These are phyloP conservation scores for Syrmaticus mikado DNA, from an alignment of 2,113 vertebrate species.

Conservation along the genomic window DNA sequence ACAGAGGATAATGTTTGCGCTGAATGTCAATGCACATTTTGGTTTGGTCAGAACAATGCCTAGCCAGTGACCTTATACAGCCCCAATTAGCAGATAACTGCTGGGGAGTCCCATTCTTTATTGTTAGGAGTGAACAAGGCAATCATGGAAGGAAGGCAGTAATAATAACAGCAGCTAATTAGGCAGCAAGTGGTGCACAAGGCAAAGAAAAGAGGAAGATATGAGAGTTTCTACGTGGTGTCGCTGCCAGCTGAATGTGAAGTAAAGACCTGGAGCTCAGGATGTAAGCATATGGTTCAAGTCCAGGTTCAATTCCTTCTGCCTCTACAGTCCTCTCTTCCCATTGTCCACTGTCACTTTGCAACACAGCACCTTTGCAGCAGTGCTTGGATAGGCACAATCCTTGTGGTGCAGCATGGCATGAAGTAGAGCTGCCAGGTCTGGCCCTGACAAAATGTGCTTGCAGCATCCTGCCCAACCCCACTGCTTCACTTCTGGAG, in stretches of 20 bases:
- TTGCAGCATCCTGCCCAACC: background rate
- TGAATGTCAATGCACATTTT: slow-evolving; percentile 11
- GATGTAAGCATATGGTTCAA: background rate
- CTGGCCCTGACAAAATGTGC: background rate
- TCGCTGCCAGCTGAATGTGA: background rate
- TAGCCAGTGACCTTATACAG: slow-evolving; percentile 46
- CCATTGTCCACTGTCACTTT: background rate
- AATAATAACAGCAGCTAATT: slow-evolving; percentile 59
- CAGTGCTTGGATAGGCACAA: background rate
- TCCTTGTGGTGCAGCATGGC: background rate
- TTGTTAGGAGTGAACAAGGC: slow-evolving; percentile 51
- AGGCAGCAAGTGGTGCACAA: background rate
- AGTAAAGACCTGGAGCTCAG: background rate
- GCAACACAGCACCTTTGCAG: background rate
- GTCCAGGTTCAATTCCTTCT: background rate
- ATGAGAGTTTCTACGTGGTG: background rate
- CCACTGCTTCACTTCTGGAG: background rate
- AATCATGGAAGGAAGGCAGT: slow-evolving; percentile 35
- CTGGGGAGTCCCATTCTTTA: background rate
- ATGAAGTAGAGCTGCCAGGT: background rate
- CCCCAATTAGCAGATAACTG: slow-evolving; percentile 56
- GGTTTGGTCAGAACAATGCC: slow-evolving; percentile 33
- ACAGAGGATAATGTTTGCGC: slow-evolving; percentile 9
- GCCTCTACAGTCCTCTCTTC: background rate
- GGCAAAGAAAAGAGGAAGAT: background rate